These are phyloP conservation scores for Conistra vaccinii DNA, from an alignment of 2,888 invertebrate species.

Conservation along the genomic window DNA sequence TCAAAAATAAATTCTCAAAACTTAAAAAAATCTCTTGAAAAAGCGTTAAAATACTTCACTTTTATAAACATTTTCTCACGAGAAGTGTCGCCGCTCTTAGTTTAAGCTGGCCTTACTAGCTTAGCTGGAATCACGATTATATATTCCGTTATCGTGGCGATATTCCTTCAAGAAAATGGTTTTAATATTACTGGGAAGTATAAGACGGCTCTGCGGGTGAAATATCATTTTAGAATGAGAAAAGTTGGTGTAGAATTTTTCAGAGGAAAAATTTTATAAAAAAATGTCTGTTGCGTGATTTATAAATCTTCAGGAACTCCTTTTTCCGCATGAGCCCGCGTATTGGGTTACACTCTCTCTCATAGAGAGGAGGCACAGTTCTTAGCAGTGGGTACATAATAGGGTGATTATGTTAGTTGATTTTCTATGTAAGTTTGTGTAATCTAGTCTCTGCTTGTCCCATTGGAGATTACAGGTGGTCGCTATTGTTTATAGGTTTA, in stretches of 20 bases:
- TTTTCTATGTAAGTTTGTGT: no score
- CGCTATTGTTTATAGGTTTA: no score
- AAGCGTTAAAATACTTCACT: neutral
- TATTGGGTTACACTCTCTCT: neutral
- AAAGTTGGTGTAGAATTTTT: neutral
- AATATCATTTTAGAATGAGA: neutral
- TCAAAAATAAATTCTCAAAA: neutral
- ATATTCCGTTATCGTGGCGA: conserved; percentile 4
- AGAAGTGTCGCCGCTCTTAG: neutral
- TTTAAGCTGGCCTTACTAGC: conserved; percentile 6
- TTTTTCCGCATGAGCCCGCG: neutral
- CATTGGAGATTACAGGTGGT: neutral
- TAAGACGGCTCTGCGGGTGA: neutral
- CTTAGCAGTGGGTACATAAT: neutral
- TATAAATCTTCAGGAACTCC: neutral
- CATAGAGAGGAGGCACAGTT: neutral
- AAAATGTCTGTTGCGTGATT: neutral
- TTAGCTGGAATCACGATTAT: conserved; percentile 20
- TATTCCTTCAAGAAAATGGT: conserved; percentile 9
- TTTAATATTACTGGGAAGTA: conserved; percentile 3
- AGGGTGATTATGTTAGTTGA: neutral
- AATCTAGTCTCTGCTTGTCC: no score
- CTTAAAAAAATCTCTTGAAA: neutral
- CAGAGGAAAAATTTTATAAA: neutral
- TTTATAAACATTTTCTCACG: neutral